Evolutionary conservation across 2,797 vertebrate species (phyloP).

Genomic region (Merluccius polli): DNA sequence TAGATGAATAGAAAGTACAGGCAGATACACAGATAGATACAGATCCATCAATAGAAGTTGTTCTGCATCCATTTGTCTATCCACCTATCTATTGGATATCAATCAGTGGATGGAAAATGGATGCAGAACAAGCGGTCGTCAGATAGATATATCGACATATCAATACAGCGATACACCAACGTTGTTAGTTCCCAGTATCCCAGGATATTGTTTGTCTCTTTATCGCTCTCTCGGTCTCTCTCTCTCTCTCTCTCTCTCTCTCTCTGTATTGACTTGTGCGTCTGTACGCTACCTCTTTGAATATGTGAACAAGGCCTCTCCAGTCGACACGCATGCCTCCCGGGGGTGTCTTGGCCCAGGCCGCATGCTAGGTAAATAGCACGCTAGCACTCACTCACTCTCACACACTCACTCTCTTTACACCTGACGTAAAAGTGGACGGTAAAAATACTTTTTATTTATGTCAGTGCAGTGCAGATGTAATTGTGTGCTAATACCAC

Average conservation of each 20-base stretch:
- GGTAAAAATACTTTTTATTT: not conserved
- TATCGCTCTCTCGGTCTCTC: too few relatives aligned
- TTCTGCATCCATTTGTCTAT: not conserved
- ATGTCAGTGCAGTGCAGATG: not conserved
- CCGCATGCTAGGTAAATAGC: too few relatives aligned
- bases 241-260: too few relatives aligned
- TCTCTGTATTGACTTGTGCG: too few relatives aligned
- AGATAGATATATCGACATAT: not conserved
- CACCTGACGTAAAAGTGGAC: not conserved
- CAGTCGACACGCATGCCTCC: too few relatives aligned
- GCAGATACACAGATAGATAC: not conserved
- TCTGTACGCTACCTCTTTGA: too few relatives aligned
- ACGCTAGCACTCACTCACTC: not conserved
- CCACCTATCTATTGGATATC: not conserved
- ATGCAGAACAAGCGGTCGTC: not conserved
- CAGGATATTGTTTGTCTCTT: not conserved
- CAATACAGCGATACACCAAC: not conserved
- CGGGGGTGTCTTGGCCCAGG: too few relatives aligned
- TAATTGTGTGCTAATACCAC: not conserved
- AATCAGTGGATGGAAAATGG: not conserved
- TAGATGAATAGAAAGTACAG: not conserved
- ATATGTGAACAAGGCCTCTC: too few relatives aligned
- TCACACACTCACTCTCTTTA: too few relatives aligned
- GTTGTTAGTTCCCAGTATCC: too few relatives aligned
- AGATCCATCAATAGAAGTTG: not conserved